Conservation (phyloP, 2,113 vertebrate genomes). For the Lamprotornis superbus region DNA sequence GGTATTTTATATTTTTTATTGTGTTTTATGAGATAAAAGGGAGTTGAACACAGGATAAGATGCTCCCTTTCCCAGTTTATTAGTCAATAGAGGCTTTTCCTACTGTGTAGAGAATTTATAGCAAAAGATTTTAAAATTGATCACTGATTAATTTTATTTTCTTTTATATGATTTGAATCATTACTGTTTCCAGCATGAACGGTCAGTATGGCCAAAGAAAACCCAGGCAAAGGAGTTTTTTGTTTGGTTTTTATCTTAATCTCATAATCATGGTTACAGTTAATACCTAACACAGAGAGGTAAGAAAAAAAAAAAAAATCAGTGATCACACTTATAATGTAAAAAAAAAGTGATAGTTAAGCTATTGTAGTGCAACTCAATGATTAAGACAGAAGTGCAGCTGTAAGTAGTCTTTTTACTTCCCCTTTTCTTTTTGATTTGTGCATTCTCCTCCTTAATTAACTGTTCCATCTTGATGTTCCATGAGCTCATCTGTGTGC, state of each 20-base stretch:
- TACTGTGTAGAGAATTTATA: neutral
- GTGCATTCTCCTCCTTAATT: neutral
- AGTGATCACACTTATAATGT: neutral
- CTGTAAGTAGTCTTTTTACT: neutral
- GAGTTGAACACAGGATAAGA: neutral
- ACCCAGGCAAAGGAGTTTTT: neutral
- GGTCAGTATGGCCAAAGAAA: neutral
- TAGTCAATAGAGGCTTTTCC: neutral
- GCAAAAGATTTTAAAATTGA: neutral
- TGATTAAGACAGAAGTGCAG: neutral
- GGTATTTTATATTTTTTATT: neutral
- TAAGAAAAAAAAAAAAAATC: neutral
- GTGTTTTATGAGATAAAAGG: neutral
- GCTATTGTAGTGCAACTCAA: neutral
- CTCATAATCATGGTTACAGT: neutral
- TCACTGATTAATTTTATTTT: constrained; percentile 17
- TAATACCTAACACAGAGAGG: constrained; percentile 5
- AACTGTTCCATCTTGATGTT: neutral
- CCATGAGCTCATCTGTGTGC: fast-evolving
- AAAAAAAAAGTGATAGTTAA: neutral
- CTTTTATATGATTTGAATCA: neutral
- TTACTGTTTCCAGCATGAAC: neutral
- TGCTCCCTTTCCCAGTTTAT: neutral
- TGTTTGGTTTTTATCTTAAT: neutral
- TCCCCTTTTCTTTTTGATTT: neutral